These are phyloP conservation scores for Bellardia pandia DNA, from an alignment of 2,888 invertebrate genomes.

Conservation along the genomic window DNA sequence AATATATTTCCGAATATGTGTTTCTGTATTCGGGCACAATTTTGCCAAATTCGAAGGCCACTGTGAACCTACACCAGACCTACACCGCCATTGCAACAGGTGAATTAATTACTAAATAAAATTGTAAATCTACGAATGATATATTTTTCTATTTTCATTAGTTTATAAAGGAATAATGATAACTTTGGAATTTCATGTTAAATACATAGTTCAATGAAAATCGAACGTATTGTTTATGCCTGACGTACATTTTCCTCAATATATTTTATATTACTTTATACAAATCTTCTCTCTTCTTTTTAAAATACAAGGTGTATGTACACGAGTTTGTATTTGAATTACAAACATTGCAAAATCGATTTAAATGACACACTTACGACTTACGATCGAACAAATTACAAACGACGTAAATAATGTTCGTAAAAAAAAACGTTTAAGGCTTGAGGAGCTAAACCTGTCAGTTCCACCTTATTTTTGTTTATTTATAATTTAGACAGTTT, in stretches of 20 bases:
- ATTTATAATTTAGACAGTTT: constrained; percentile 22
- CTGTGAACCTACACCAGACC: no score
- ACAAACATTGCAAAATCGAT: constrained; percentile 32
- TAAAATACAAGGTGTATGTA: not conserved
- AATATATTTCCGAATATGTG: no score
- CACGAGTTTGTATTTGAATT: constrained; percentile 5
- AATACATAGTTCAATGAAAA: no score
- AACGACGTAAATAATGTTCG: not conserved
- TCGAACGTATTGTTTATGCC: no score
- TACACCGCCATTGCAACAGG: no score
- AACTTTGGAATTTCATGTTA: no score
- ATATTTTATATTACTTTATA: not conserved
- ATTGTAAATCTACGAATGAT: no score
- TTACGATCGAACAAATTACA: constrained; percentile 2
- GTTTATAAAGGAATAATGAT: no score
- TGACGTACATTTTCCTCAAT: not conserved
- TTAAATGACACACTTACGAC: constrained; percentile 31
- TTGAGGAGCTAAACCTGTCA: constrained; percentile 45
- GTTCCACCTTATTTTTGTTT: constrained; percentile 36
- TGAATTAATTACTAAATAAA: no score
- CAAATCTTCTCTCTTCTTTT: not conserved
- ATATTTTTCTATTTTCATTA: no score
- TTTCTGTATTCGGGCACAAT: no score
- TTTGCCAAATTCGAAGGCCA: no score
- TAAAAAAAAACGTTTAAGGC: constrained; percentile 4